Evolutionary conservation across 2,113 vertebrate species (phyloP), one percentile per base, ranked within the genome.

Genomic region (Limnothrissa miodon): DNA sequence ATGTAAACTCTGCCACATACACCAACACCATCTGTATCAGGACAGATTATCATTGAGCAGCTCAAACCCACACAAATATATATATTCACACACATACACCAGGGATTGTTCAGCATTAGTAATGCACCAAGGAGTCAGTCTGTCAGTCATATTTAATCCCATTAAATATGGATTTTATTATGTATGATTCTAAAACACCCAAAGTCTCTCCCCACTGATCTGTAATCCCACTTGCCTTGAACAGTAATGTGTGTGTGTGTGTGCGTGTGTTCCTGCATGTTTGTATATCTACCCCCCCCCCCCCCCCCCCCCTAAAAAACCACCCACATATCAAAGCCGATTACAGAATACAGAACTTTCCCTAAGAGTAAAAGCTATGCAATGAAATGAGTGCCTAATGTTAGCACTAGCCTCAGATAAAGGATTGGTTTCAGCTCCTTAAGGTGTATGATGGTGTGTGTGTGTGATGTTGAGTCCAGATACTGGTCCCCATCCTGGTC

Each of bases 131-230:
- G 44, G 44, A 70, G 51, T 17, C 66, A 39, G 59, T 78, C 6
- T 45, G 79, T 45, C 80, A 53, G 33, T 13, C 80, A 45, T 59
- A 39, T 51, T 29, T 66, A 87, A 84, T 84, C 81, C 51, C 23
- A 59, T 86, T 82, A 51, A 81, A 84, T 21, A 66, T 80, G 80
- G 83, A 25, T 78, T 82, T 84, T 39, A 74, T 59, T 39, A n/a
- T n/a, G n/a, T 19, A 33, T 45, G 36, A 79, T 82, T 84, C 79
- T 36, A 6, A 53, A 80, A 84, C 70, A 39, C 62, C 66, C 48
- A 42, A 78, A 59, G 36, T 62, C 82, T 44, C 59, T 66, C 29
- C 7, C 62, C 11, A 74, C 66, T 74, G 10, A 29, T 17, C 66
- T 5, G 19, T 74, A 74, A 39, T 74, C 29, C 66, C 79, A 45